Evolutionary conservation across 2,888 invertebrate genomes (phyloP).

Genomic region (Pseudanteris insignis): DNA sequence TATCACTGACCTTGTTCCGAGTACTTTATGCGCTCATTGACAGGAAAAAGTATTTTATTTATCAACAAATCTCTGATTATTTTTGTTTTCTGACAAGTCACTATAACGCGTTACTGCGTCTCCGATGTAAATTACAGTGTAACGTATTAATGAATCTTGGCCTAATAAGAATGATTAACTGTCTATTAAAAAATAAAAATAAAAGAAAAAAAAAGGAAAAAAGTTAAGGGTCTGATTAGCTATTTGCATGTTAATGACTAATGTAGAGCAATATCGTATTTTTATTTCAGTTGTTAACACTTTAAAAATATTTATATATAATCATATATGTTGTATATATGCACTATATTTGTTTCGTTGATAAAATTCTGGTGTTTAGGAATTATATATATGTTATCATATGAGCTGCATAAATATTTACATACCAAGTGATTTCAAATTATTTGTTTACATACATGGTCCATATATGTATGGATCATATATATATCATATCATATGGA

Average conservation of each 20-base stretch:
- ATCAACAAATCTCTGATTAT: conserved; percentile 22
- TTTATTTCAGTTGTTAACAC: too few species aligned
- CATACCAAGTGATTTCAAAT: too few species aligned
- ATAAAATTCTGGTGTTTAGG: too few species aligned
- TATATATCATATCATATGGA: too few species aligned
- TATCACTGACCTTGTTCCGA: conserved; percentile 34
- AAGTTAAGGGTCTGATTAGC: not conserved
- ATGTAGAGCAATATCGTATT: too few species aligned
- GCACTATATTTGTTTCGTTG: too few species aligned
- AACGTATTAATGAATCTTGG: not conserved
- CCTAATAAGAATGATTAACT: conserved; percentile 5
- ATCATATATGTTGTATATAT: too few species aligned
- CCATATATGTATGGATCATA: too few species aligned
- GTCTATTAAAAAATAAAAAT: not conserved
- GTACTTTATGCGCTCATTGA: conserved; percentile 1
- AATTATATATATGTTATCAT: too few species aligned
- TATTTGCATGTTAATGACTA: conserved; percentile 17
- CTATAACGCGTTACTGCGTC: not conserved
- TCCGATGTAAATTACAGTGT: conserved; percentile 6
- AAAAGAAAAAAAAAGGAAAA: not conserved
- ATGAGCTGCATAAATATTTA: too few species aligned
- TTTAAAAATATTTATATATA: too few species aligned
- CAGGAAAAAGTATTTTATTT: conserved; percentile 27
- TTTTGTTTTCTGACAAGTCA: conserved; percentile 5
- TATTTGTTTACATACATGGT: too few species aligned